A percentile compares a stretch with the other conserved stretches of the same genome.
Evolutionary conservation across 2,888 invertebrate genomes (phyloP).

Genomic region (Dyspetes luteomarginatus): DNA sequence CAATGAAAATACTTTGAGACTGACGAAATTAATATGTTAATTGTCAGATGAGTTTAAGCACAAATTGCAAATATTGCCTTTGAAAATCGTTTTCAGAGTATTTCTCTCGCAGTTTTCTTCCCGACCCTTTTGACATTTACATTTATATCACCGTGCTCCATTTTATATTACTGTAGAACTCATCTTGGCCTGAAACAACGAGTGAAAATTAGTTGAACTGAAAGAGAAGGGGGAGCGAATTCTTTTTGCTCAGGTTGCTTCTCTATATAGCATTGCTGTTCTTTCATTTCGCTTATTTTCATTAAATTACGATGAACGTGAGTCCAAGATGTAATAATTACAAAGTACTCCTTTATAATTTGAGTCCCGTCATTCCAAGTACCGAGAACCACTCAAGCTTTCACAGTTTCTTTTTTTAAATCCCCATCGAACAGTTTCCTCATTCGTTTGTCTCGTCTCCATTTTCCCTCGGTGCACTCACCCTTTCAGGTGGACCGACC

Average conservation of each 20-base stretch:
- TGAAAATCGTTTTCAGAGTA: conserved; percentile 8
- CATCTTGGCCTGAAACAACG: not conserved
- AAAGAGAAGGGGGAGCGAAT: not conserved
- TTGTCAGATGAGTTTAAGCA: not conserved
- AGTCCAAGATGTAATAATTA: conserved; percentile 56
- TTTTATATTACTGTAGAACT: not conserved
- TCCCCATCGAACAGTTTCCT: not conserved
- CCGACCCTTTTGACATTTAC: conserved; percentile 14
- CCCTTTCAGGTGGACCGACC: conserved; percentile 14
- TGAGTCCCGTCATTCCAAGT: conserved; percentile 52
- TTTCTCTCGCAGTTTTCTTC: conserved; percentile 3
- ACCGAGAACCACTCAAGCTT: conserved; percentile 37
- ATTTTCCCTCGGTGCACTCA: not conserved
- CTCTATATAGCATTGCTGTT: conserved; percentile 15
- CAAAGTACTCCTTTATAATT: conserved; percentile 57
- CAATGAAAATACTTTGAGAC: conserved; percentile 14
- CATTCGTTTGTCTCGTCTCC: not conserved
- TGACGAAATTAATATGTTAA: conserved; percentile 39
- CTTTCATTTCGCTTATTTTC: conserved; percentile 53
- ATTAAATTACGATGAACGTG: conserved; percentile 49
- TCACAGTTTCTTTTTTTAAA: conserved; percentile 28
- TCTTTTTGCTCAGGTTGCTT: conserved; percentile 3
- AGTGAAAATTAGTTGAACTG: conserved; percentile 29
- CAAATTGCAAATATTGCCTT: not conserved
- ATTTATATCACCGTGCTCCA: conserved; percentile 23